These are phyloP conservation scores for Eumerus sabulonum DNA, from an alignment of 2,888 invertebrate species.

Conservation along the genomic window DNA sequence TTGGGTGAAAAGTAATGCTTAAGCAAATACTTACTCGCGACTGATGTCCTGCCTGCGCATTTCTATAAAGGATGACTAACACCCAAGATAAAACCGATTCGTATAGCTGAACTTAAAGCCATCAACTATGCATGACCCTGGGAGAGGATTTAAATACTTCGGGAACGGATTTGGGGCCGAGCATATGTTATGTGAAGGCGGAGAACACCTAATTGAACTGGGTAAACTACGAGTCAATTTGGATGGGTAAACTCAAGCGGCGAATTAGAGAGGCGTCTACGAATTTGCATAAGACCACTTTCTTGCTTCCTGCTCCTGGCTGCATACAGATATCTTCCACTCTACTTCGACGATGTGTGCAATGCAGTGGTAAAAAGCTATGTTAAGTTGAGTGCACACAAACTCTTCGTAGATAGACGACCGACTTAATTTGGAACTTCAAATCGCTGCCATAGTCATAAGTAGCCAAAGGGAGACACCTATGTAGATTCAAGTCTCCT, in stretches of 20 bases:
- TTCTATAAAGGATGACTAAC: no score
- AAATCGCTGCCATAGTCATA: slow-evolving; percentile 23
- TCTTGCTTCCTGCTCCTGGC: neutral
- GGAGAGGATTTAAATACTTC: slow-evolving; percentile 53
- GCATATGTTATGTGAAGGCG: slow-evolving; percentile 16
- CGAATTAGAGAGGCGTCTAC: slow-evolving; percentile 65
- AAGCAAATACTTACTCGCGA: no score
- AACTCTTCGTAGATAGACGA: slow-evolving; percentile 22
- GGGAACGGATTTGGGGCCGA: slow-evolving; percentile 12
- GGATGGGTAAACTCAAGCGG: slow-evolving; percentile 57
- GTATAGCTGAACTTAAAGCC: slow-evolving; percentile 20
- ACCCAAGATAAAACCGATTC: no score
- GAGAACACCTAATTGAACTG: slow-evolving; percentile 61
- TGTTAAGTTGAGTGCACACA: slow-evolving; percentile 57
- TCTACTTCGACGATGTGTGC: neutral
- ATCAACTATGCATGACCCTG: slow-evolving; percentile 55
- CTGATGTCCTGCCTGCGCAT: no score
- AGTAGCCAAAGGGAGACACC: no score
- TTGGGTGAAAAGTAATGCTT: no score
- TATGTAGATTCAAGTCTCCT: neutral
- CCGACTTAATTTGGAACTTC: slow-evolving; percentile 58
- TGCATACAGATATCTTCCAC: no score
- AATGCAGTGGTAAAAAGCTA: slow-evolving; percentile 29
- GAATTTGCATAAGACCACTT: slow-evolving; percentile 54
- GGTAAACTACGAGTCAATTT: slow-evolving; percentile 64